These are phyloP conservation scores for Penaeus monodon DNA, from an alignment of 2,888 invertebrate species.

Conservation along the genomic window DNA sequence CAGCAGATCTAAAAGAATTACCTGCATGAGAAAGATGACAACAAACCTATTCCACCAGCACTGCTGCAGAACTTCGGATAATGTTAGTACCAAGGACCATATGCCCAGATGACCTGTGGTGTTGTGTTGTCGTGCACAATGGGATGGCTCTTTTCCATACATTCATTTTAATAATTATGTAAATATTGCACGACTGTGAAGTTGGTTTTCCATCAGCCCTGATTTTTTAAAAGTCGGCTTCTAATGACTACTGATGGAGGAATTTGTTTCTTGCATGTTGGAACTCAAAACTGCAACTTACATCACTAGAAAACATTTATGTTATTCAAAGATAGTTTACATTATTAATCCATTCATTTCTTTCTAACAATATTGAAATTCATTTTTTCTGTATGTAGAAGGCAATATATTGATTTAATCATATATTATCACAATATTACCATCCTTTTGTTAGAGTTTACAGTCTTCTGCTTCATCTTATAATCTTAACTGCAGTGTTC, in stretches of 20 bases:
- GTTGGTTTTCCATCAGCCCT: slow-evolving; percentile 57
- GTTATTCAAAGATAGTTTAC: no score
- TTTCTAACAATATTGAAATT: slow-evolving; percentile 14
- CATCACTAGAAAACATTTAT: no score
- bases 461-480: no score
- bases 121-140: slow-evolving; percentile 40
- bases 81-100: slow-evolving; percentile 29
- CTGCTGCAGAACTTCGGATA: slow-evolving; percentile 38
- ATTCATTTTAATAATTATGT: slow-evolving; percentile 30
- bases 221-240: slow-evolving; percentile 24
- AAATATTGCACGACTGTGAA: slow-evolving; percentile 45
- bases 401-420: slow-evolving; percentile 13
- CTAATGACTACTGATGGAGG: slow-evolving; percentile 4
- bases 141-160: slow-evolving; percentile 36
- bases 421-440: slow-evolving; percentile 12
- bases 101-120: slow-evolving; percentile 42
- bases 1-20: slow-evolving; percentile 30
- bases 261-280: slow-evolving; percentile 14
- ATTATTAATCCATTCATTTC: no score
- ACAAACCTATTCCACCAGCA: slow-evolving; percentile 38
- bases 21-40: slow-evolving; percentile 27
- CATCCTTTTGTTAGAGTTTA: slow-evolving; percentile 8
- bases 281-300: slow-evolving; percentile 20
- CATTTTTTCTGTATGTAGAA: slow-evolving; percentile 5
- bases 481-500: slow-evolving; percentile 24